Evolutionary conservation across 2,113 vertebrate species (phyloP).

Genomic region (Peromyscus maniculatus): DNA sequence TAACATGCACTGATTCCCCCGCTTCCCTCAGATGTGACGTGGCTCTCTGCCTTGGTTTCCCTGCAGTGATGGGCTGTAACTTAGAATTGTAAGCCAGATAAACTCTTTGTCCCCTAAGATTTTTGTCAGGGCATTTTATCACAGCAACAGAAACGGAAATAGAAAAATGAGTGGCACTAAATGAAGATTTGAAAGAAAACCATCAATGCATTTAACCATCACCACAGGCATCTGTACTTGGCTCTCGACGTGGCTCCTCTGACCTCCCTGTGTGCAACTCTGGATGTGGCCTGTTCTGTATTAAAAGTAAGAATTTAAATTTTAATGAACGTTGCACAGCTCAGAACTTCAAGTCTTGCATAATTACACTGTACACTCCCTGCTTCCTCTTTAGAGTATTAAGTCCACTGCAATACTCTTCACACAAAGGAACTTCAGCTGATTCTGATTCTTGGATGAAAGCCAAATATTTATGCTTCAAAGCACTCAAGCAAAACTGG

Average conservation of each 20-base stretch:
- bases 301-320: slow-evolving; percentile 57
- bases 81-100: not conserved
- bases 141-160: not conserved
- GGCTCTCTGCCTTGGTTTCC: not conserved
- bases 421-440: slow-evolving; percentile 40
- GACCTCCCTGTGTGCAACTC: not conserved
- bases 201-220: not conserved
- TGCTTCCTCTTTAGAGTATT: not conserved
- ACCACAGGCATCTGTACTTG: not conserved
- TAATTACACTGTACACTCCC: slow-evolving; percentile 22
- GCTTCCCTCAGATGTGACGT: too few species aligned
- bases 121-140: not conserved
- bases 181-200: not conserved
- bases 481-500: slow-evolving; percentile 31
- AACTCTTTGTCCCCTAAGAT: not conserved
- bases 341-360: slow-evolving; percentile 13
- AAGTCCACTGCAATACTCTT: not conserved
- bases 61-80: not conserved
- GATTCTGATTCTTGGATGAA: slow-evolving; percentile 49
- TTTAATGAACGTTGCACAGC: slow-evolving; percentile 10
- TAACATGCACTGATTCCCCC: not conserved
- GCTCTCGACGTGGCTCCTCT: not conserved
- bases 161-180: not conserved
- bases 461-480: slow-evolving; percentile 51
- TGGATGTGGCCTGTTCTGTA: not conserved